Evolutionary conservation across 2,888 invertebrate genomes (phyloP).

Genomic region (Synergus itoensis): DNA sequence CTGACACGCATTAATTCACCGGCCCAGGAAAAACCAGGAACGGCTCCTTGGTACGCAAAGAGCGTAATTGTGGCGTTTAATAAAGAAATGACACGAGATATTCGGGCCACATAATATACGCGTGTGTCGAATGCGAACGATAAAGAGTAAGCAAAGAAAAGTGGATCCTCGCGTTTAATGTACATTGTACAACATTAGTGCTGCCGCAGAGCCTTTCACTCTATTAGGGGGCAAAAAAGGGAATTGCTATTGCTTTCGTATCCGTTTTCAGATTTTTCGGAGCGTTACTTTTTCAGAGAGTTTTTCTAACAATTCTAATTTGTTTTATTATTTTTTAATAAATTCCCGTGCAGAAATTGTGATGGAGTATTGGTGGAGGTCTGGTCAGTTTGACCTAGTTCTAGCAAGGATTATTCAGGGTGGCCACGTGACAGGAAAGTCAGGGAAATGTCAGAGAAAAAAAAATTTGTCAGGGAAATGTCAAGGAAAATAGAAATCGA

Average conservation of each 20-base stretch:
- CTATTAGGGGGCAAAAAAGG: slow-evolving; percentile 9
- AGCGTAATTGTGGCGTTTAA: slow-evolving; percentile 67
- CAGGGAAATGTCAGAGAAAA: no score
- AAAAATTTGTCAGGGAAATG: no score
- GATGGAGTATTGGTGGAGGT: no score
- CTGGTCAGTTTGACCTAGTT: no score
- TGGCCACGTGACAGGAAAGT: no score
- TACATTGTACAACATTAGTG: slow-evolving; percentile 26
- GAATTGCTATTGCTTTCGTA: slow-evolving; percentile 29
- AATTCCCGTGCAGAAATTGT: no score
- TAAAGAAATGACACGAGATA: slow-evolving; percentile 71
- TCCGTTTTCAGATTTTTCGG: slow-evolving; percentile 9
- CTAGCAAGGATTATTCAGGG: no score
- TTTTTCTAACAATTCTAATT: no score
- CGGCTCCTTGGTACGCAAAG: slow-evolving; percentile 56
- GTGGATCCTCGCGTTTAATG: slow-evolving; percentile 47
- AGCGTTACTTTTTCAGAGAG: neutral
- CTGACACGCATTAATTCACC: slow-evolving; percentile 61
- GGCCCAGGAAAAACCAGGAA: slow-evolving; percentile 56
- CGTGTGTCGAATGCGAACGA: slow-evolving; percentile 55
- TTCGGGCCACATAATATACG: slow-evolving; percentile 65
- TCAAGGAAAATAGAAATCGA: no score
- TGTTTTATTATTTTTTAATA: no score
- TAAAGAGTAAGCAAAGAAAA: slow-evolving; percentile 52
- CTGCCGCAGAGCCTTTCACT: slow-evolving; percentile 18